Percentiles rank a stretch among this genome's conserved stretches.
Conservation (phyloP, 2,113 vertebrate species). For the Phrynocephalus versicolor region DNA sequence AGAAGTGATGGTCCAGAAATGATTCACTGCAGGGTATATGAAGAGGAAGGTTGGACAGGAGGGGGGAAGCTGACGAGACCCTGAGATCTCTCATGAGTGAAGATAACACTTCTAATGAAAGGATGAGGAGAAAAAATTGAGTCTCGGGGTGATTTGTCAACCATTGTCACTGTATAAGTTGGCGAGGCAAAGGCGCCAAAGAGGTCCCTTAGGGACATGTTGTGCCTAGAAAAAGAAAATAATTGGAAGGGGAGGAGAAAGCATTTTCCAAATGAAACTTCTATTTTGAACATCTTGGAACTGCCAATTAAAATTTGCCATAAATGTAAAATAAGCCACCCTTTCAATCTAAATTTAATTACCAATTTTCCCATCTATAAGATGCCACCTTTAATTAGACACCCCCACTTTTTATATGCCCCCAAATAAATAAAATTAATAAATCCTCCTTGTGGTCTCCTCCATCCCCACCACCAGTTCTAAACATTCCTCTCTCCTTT, state of each 20-base stretch:
- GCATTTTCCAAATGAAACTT: background rate
- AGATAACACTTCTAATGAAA: background rate
- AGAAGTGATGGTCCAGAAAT: constrained; percentile 36
- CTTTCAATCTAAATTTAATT: too few relatives aligned
- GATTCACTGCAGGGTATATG: constrained; percentile 6
- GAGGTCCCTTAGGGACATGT: background rate
- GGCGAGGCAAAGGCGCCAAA: background rate
- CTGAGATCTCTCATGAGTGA: background rate
- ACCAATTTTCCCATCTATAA: too few relatives aligned
- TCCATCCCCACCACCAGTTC: too few relatives aligned
- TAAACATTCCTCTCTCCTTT: too few relatives aligned
- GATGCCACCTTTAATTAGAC: too few relatives aligned
- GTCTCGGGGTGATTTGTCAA: background rate
- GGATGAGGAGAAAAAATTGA: background rate
- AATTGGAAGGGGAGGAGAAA: too few relatives aligned
- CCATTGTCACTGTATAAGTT: background rate
- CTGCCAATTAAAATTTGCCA: background rate
- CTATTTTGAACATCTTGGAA: background rate
- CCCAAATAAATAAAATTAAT: too few relatives aligned
- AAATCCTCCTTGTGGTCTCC: too few relatives aligned
- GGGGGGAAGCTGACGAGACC: background rate
- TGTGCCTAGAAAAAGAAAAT: too few relatives aligned
- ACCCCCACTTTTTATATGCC: too few relatives aligned
- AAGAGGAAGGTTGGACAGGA: background rate
- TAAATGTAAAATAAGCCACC: too few relatives aligned